phyloP scores from a whole-genome alignment of 2,888 invertebrate genomes.

The Lamproptera curius region DNA sequence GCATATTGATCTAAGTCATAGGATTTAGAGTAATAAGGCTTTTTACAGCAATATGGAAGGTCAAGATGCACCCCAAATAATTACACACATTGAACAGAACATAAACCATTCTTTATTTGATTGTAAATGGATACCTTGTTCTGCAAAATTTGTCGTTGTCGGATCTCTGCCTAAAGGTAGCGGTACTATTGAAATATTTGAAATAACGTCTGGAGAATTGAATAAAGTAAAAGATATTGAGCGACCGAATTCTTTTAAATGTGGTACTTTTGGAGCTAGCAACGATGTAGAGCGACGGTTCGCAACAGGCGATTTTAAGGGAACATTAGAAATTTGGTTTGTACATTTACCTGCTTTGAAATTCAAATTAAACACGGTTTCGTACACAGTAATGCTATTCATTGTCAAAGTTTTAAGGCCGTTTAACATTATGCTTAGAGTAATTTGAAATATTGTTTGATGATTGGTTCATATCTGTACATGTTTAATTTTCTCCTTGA shows the following conservation, averaged over 20 bases:
- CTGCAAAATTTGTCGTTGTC: constrained; percentile 93
- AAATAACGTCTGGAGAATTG: constrained; percentile 85
- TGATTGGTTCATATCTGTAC: no score
- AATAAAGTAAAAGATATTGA: constrained; percentile 85
- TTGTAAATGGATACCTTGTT: constrained; percentile 97
- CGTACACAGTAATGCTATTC: no score
- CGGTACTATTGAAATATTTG: constrained; percentile 90
- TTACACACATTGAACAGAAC: constrained; percentile 90
- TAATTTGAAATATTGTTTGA: no score
- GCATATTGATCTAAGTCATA: no score
- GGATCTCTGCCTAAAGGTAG: constrained; percentile 92
- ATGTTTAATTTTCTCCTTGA: no score
- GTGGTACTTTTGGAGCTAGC: constrained; percentile 95
- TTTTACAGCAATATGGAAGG: constrained; percentile 43
- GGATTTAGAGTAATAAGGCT: no score
- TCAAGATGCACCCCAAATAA: constrained; percentile 91
- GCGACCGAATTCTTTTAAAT: constrained; percentile 92
- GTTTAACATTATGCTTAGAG: no score
- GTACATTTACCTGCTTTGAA: constrained; percentile 25
- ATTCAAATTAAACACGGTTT: no score
- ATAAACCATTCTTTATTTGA: constrained; percentile 93
- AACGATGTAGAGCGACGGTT: constrained; percentile 87
- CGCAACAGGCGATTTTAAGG: constrained; percentile 94
- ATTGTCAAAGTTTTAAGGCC: no score
- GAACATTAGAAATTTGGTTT: constrained; percentile 90